Evolutionary conservation across 2,888 invertebrate species (phyloP).

Genomic region (Papilio gigon): DNA sequence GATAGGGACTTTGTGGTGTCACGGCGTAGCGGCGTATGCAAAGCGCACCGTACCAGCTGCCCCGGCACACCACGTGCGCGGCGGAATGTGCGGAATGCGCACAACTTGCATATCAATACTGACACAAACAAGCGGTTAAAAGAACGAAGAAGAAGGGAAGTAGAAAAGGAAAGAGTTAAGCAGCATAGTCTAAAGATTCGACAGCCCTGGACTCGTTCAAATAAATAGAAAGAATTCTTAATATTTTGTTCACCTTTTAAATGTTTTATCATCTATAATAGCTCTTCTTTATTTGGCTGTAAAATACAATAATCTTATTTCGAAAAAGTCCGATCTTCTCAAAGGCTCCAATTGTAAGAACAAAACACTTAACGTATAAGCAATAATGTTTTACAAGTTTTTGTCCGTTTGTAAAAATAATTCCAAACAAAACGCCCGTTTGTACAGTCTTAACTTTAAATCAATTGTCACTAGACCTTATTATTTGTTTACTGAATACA

Average conservation of each 20-base stretch:
- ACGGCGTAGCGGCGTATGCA: constrained; percentile 20
- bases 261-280: too few relatives aligned
- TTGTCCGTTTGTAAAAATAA: too few relatives aligned
- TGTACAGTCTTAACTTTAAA: constrained; percentile 1
- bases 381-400: too few relatives aligned
- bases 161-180: not conserved
- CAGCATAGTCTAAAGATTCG: not conserved
- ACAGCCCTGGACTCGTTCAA: too few relatives aligned
- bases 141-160: not conserved
- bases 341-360: too few relatives aligned
- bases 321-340: too few relatives aligned
- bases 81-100: constrained; percentile 46
- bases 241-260: too few relatives aligned
- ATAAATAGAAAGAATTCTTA: not conserved
- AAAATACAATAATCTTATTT: too few relatives aligned
- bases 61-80: constrained; percentile 43
- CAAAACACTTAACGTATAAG: too few relatives aligned
- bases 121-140: constrained; percentile 26
- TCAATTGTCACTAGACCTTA: constrained; percentile 26
- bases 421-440: constrained; percentile 27
- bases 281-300: too few relatives aligned
- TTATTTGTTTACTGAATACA: constrained; percentile 13
- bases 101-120: constrained; percentile 14
- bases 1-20: constrained; percentile 6
- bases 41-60: constrained; percentile 42